phyloP scores from a whole-genome alignment of 2,888 invertebrate genomes.

The Dermolepida albohirtum region DNA sequence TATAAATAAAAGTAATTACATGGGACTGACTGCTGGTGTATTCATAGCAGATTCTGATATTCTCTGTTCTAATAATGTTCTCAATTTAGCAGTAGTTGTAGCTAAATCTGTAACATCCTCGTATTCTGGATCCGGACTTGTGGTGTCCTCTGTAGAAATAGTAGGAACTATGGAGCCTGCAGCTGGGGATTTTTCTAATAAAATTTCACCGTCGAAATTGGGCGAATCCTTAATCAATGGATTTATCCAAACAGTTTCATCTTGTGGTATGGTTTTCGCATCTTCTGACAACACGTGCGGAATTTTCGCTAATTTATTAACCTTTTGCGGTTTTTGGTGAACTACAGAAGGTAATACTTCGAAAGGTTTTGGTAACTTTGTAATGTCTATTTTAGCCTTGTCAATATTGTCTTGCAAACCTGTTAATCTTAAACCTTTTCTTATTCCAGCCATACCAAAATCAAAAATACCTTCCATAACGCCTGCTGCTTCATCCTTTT shows the following conservation, averaged over 20 bases:
- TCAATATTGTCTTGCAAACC: slow-evolving; percentile 67
- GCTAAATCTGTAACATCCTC: slow-evolving; percentile 80
- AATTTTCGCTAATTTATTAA: slow-evolving; percentile 49
- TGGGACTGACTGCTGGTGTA: slow-evolving; percentile 63
- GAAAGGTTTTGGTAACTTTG: slow-evolving; percentile 13
- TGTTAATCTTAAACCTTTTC: slow-evolving; percentile 71
- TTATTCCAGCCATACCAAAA: slow-evolving; percentile 72
- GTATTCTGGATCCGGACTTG: slow-evolving; percentile 72
- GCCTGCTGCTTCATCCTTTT: slow-evolving; percentile 73
- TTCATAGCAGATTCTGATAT: slow-evolving; percentile 59
- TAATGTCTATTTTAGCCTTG: slow-evolving; percentile 17
- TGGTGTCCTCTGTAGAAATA: slow-evolving; percentile 47
- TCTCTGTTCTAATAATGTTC: slow-evolving; percentile 74
- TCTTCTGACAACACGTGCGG: slow-evolving; percentile 49
- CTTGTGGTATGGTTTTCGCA: slow-evolving; percentile 27
- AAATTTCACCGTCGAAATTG: slow-evolving; percentile 58
- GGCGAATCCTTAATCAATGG: slow-evolving; percentile 58
- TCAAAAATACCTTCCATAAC: slow-evolving; percentile 74
- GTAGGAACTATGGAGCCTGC: slow-evolving; percentile 44
- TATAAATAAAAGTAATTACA: slow-evolving; percentile 54
- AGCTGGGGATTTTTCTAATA: slow-evolving; percentile 48
- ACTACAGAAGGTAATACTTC: slow-evolving; percentile 19
- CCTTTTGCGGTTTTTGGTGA: slow-evolving; percentile 24
- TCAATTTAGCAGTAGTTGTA: slow-evolving; percentile 77
- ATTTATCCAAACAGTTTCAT: slow-evolving; percentile 61